Conservation (phyloP, 2,113 vertebrate species). For the Oryzias curvinotus region DNA sequence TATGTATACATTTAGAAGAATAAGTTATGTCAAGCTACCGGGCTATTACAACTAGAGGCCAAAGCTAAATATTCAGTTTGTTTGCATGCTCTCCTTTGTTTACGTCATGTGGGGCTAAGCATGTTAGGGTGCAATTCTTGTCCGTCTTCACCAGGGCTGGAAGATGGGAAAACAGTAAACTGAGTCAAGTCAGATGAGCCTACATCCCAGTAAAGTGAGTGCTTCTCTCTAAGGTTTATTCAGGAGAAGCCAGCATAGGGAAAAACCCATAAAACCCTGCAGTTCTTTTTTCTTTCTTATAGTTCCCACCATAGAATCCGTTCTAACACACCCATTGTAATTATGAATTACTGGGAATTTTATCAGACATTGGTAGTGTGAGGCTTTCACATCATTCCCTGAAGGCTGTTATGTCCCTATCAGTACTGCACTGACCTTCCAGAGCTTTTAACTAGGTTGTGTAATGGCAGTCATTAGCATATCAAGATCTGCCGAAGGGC, state of each 20-base stretch:
- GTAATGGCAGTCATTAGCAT: slow-evolving; percentile 73
- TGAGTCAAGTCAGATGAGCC: background rate
- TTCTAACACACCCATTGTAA: slow-evolving; percentile 36
- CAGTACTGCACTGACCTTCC: slow-evolving; percentile 42
- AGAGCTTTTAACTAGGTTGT: slow-evolving; percentile 53
- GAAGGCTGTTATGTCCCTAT: slow-evolving; percentile 56
- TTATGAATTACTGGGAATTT: slow-evolving; percentile 45
- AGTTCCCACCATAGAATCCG: slow-evolving; percentile 12
- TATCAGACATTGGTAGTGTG: slow-evolving; percentile 53
- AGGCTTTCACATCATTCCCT: slow-evolving; percentile 74
- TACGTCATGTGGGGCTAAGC: slow-evolving; percentile 23
- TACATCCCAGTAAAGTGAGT: slow-evolving; percentile 12
- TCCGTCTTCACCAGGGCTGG: background rate
- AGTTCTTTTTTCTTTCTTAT: slow-evolving; percentile 3
- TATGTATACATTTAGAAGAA: slow-evolving; percentile 32
- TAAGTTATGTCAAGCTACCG: slow-evolving; percentile 26
- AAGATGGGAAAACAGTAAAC: background rate
- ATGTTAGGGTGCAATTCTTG: slow-evolving; percentile 12
- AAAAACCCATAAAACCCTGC: background rate
- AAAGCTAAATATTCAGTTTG: slow-evolving; percentile 20
- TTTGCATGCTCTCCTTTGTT: slow-evolving; percentile 47
- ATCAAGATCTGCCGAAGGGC: slow-evolving; percentile 68
- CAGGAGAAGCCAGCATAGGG: slow-evolving; percentile 12
- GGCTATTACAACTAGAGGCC: slow-evolving; percentile 25
- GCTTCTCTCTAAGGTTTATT: slow-evolving; percentile 10